These are phyloP conservation scores for Stenotaenia linearis DNA, from an alignment of 2,888 invertebrate species.

Conservation along the genomic window DNA sequence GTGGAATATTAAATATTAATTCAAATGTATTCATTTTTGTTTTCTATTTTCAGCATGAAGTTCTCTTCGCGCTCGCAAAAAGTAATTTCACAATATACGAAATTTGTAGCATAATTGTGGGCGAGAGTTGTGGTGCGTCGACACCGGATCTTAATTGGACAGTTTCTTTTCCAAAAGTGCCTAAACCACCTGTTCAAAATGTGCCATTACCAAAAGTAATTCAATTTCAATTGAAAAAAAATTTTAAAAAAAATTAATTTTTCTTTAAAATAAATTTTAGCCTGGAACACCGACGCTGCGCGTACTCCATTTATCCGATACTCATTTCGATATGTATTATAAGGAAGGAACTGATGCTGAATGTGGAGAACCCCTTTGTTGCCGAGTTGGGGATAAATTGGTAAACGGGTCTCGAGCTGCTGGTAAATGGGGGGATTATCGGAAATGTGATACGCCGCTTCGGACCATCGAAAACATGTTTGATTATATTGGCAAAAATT, in stretches of 20 bases:
- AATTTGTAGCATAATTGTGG: slow-evolving; percentile 87
- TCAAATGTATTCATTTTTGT: neutral
- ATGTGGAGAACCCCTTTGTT: slow-evolving; percentile 73
- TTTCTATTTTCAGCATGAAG: slow-evolving; percentile 60
- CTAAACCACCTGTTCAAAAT: slow-evolving; percentile 63
- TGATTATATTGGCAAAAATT: slow-evolving; percentile 55
- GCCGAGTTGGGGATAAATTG: slow-evolving; percentile 55
- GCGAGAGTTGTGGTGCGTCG: slow-evolving; percentile 84
- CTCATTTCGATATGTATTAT: slow-evolving; percentile 73
- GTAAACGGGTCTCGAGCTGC: slow-evolving; percentile 50
- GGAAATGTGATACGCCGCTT: slow-evolving; percentile 69
- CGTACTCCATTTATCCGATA: slow-evolving; percentile 67
- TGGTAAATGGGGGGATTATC: slow-evolving; percentile 75
- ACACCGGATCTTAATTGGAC: slow-evolving; percentile 80
- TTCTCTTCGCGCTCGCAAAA: slow-evolving; percentile 66
- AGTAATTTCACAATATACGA: slow-evolving; percentile 78
- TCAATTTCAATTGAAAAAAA: neutral
- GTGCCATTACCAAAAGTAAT: slow-evolving; percentile 60
- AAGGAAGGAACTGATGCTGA: slow-evolving; percentile 60
- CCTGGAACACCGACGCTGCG: slow-evolving; percentile 40
- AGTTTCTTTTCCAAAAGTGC: slow-evolving; percentile 80
- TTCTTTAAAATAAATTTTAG: slow-evolving; percentile 28
- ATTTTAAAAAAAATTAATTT: neutral
- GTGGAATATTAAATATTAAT: neutral
- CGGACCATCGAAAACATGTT: slow-evolving; percentile 63